Conservation (phyloP, 1,140 invertebrate species). For the Holotrichia oblita region DNA sequence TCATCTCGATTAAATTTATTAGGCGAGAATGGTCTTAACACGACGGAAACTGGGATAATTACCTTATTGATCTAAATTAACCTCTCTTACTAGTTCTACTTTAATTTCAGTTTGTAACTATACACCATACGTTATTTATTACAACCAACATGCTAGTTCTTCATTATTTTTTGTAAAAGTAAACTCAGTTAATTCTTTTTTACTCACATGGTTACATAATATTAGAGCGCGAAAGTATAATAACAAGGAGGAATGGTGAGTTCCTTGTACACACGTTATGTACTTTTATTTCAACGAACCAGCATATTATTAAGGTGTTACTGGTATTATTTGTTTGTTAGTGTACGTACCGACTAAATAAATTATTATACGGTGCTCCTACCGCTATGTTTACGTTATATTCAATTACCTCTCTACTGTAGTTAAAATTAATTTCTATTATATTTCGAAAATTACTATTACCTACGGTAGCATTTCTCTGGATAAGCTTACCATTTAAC, state of each 20-base stretch:
- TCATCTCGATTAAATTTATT: too few species aligned
- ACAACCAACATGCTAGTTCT: neutral
- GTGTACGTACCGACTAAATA: neutral
- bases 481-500: neutral
- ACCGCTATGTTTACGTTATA: slow-evolving; percentile 1
- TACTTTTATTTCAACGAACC: neutral
- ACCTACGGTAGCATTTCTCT: neutral
- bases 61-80: too few species aligned
- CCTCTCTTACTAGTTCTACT: too few species aligned
- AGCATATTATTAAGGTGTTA: neutral
- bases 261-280: neutral
- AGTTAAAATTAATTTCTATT: neutral
- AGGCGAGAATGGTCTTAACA: too few species aligned
- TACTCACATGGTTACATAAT: neutral
- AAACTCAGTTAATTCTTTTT: neutral
- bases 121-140: too few species aligned
- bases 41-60: too few species aligned
- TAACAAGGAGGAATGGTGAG: neutral
- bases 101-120: too few species aligned
- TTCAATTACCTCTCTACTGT: neutral
- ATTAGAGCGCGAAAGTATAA: neutral
- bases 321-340: neutral
- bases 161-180: neutral
- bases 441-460: neutral
- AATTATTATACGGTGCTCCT: neutral